These are phyloP conservation scores for Drosophila neocordata DNA, from an alignment of 1,140 invertebrate species.

Conservation along the genomic window DNA sequence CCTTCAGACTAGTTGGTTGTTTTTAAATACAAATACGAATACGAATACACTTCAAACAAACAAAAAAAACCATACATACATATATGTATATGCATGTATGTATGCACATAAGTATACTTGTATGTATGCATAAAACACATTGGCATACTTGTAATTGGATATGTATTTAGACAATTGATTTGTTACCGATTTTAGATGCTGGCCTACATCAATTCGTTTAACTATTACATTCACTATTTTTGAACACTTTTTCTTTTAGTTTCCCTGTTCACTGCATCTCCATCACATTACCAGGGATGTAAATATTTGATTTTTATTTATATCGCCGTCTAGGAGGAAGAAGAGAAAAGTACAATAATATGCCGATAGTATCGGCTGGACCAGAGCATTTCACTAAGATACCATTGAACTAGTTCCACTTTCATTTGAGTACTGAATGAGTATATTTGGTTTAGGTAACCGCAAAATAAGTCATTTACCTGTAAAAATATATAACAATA, in stretches of 20 bases:
- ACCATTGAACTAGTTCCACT: no score
- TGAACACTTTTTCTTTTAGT: constrained; percentile 6
- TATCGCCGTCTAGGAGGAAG: neutral
- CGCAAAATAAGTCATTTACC: no score
- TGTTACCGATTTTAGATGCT: constrained; percentile 13
- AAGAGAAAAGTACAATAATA: neutral
- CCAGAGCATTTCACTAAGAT: no score
- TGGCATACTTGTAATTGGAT: neutral
- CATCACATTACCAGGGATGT: constrained; percentile 9
- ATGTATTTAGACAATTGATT: constrained; percentile 1
- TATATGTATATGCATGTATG: constrained; percentile 1
- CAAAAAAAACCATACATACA: neutral
- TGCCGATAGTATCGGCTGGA: neutral
- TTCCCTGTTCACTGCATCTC: constrained; percentile 2
- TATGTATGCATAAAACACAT: constrained; percentile 9
- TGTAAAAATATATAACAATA: no score
- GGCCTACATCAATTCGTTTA: constrained; percentile 6
- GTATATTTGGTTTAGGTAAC: no score
- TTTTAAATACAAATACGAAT: constrained; percentile 1
- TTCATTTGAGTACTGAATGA: no score
- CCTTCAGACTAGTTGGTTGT: neutral
- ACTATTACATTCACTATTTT: constrained; percentile 6
- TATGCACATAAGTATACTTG: constrained; percentile 17
- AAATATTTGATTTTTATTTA: constrained; percentile 1
- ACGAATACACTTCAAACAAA: constrained; percentile 11